Base-by-base conservation (phyloP, 2,797 vertebrate genomes). In the Phoxinus dragarum region DNA sequence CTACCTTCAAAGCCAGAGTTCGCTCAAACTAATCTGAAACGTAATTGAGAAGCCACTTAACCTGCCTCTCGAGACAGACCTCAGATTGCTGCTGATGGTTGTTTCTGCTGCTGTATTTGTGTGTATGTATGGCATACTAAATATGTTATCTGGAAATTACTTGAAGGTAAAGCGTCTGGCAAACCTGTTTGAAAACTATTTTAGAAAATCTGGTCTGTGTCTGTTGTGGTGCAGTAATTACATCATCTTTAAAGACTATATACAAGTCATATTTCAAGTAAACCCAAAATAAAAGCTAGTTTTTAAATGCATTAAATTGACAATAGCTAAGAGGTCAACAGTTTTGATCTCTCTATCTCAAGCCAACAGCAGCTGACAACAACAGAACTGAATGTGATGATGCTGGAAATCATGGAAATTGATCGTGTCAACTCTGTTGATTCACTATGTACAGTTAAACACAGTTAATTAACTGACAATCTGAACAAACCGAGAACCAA, bases 391-490 rank as follows among this genome's bases (percentile, higher is more conserved):
- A 42, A 31, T 64, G 44, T 16, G 52, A 61, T 47, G 49, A 49
- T 9, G 19, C 27, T 69, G 36, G 27, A 78, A 56, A 76, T 56
- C 67, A 59, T 56, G 31, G 23, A 76, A 83, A 83, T 49, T 5
- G n/a, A 76, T 47, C n/a, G 12, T 67, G 44, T 38, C 52, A 69
- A 36, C 67, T 31, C 38, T 36, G 27, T 17, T 54, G 31, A 59
- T 61, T 73, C 54, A 23, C 38, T 16, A 31, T 73, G 83, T 79
- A 61, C 67, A 85, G 64, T 85, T 85, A 54, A 54, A 81, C n/a
- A 40, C 68, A 44, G 21, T 42, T 81, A 40, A 82, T 82, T 85
- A 85, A 73, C 80, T 72, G 75, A 80, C 80, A 79, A 56, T 78
- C 69, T 82, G 76, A 81, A 85, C 67, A 79, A 78, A 82, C 75